A percentile compares a stretch with the other conserved stretches of the same genome.
Evolutionary conservation across 1,140 invertebrate genomes (phyloP).

Genomic region (Ooceraea biroi): DNA sequence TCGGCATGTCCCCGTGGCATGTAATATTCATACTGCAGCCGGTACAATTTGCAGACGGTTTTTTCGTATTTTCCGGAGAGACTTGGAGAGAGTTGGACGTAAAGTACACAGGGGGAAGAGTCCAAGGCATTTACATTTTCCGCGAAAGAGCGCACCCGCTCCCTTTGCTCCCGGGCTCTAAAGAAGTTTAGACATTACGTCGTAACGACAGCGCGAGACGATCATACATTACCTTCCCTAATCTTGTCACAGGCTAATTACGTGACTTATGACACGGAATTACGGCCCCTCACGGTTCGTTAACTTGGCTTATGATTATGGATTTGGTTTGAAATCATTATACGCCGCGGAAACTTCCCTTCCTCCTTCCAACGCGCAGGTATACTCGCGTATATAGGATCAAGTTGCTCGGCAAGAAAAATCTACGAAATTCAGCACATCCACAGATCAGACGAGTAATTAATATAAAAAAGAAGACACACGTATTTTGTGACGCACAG

Average conservation of each 20-base stretch:
- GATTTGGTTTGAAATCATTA: constrained; percentile 67
- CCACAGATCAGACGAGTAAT: not conserved
- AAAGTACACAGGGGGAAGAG: constrained; percentile 15
- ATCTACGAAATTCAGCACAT: not conserved
- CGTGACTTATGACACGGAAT: constrained; percentile 69
- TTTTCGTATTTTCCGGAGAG: constrained; percentile 15
- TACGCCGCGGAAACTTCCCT: constrained; percentile 45
- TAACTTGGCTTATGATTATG: constrained; percentile 67
- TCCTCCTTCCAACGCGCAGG: constrained; percentile 1
- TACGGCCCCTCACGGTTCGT: constrained; percentile 64
- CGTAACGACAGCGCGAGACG: constrained; percentile 70
- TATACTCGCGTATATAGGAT: constrained; percentile 62
- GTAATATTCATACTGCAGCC: constrained; percentile 53
- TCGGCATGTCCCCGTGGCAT: constrained; percentile 10
- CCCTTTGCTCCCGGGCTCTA: not conserved
- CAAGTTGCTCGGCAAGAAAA: constrained; percentile 26
- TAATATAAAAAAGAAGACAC: not conserved
- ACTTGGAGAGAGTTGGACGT: constrained; percentile 14
- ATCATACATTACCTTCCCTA: constrained; percentile 66
- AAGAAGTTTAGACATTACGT: constrained; percentile 54
- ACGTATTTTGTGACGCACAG: no score
- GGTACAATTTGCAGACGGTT: constrained; percentile 51
- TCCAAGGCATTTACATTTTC: constrained; percentile 45
- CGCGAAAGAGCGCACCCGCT: constrained; percentile 18
- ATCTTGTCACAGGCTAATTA: constrained; percentile 73